phyloP scores from a whole-genome alignment of 2,888 invertebrate genomes.

The Aplocera efformata region DNA sequence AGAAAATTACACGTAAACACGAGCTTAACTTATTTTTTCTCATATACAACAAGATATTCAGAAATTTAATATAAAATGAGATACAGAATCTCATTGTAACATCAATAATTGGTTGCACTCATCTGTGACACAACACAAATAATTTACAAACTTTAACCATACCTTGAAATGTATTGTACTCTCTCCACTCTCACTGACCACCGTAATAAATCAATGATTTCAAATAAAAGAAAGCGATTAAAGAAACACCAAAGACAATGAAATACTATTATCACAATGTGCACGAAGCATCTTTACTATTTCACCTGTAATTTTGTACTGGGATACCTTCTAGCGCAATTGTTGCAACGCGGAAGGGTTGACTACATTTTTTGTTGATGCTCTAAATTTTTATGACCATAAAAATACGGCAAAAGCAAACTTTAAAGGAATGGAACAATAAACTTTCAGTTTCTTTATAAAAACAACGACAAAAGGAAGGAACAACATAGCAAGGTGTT shows the following conservation, averaged over 20 bases:
- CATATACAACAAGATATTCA: too few species aligned
- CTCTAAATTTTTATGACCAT: constrained; percentile 73
- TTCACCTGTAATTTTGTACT: constrained; percentile 76
- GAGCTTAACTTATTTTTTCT: too few species aligned
- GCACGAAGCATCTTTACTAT: constrained; percentile 66
- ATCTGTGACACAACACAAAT: constrained; percentile 3
- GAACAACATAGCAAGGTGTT: constrained; percentile 63
- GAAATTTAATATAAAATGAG: too few species aligned
- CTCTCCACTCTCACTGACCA: constrained; percentile 39
- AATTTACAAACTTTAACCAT: constrained; percentile 35
- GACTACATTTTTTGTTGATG: constrained; percentile 62
- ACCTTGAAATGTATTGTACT: constrained; percentile 42
- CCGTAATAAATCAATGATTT: constrained; percentile 70
- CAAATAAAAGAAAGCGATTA: constrained; percentile 71
- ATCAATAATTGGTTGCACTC: constrained; percentile 5
- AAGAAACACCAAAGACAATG: constrained; percentile 58
- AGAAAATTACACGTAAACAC: too few species aligned
- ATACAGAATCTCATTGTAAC: too few species aligned
- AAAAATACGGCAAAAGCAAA: constrained; percentile 56
- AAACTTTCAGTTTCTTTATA: constrained; percentile 79
- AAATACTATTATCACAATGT: constrained; percentile 65
- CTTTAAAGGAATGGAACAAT: constrained; percentile 58
- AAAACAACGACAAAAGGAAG: constrained; percentile 49
- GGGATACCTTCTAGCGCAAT: constrained; percentile 55
- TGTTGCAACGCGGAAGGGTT: constrained; percentile 71